Percentiles rank a stretch among this genome's conserved stretches.
These are phyloP conservation scores for Sminthurides aquaticus DNA, from an alignment of 2,888 invertebrate genomes.

Conservation along the genomic window DNA sequence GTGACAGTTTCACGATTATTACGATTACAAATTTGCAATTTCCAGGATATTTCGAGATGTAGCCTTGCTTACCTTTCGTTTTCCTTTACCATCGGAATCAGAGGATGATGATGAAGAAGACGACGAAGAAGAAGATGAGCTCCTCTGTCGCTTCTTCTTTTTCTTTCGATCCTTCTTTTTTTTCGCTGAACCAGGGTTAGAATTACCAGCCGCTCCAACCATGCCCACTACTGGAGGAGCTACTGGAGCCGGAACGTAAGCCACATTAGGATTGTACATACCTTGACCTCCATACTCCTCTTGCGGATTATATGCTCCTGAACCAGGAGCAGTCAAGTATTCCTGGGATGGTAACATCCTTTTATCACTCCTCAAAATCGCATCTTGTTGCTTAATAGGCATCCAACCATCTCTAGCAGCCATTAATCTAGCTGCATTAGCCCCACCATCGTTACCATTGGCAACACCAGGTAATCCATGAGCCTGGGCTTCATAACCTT, in stretches of 20 bases:
- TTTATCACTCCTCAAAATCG: not conserved
- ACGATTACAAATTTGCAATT: too few species aligned
- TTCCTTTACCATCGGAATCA: conserved; percentile 26
- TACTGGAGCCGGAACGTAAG: conserved; percentile 7
- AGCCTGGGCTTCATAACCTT: conserved; percentile 9
- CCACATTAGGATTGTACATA: conserved; percentile 2
- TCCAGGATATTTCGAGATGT: not conserved
- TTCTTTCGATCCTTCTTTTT: conserved; percentile 35
- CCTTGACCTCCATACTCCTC: conserved; percentile 10
- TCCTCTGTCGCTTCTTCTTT: conserved; percentile 35
- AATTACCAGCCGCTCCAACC: not conserved
- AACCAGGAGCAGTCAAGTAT: not conserved
- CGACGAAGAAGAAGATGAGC: conserved; percentile 39
- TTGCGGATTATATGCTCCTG: conserved; percentile 1
- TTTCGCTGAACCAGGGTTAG: conserved; percentile 12
- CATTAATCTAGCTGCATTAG: not conserved
- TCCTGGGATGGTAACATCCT: not conserved
- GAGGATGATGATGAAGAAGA: conserved; percentile 41
- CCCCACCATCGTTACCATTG: not conserved
- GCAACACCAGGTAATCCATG: not conserved
- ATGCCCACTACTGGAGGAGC: not conserved
- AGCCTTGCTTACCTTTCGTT: conserved; percentile 14
- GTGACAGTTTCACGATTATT: too few species aligned
- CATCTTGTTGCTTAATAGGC: not conserved
- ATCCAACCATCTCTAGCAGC: not conserved